Base-by-base conservation (phyloP, 2,888 invertebrate species). In the Caenorhabditis uteleia region DNA sequence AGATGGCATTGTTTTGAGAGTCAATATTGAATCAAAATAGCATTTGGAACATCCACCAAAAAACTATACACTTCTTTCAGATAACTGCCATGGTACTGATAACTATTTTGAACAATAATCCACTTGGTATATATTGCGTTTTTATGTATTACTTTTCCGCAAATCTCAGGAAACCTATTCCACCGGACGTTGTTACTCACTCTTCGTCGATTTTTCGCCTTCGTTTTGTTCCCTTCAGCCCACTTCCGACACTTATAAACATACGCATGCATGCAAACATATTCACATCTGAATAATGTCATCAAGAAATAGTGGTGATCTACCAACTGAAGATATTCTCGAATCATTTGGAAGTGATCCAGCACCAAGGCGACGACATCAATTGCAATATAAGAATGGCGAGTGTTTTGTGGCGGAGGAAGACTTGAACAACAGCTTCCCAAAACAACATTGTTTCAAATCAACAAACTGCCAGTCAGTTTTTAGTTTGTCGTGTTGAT, bases 281-380 rank as follows among this genome's bases (percentile, higher is more conserved):
- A 40, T 34, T 40, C 49, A 18, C 20, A 27, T 48, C 18, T 26
- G 5, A 20, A 55, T 23, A 20, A 25, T 29, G 45, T 45, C 45
- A n/a, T 29, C 45, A 20, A 33, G 45, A 7, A 8, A 6, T 6
- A 39, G 62, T 31, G 40, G 34, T 25, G 48, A 57, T 29, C 36
- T 48, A 20, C 62, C 71, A 12, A 71, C 71, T 23, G 66, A 62
- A 39, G 68, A 68, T 45, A 51, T 71, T 51, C 46, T 71, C 8
- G 66, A 71, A 27, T 44, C 55, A 4, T 71, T 71, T 64, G 70
- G 70, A 6, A 70, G 70, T 45, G 70, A 70, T 42, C 70, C 68
- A 8, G 53, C 46, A n/a, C 58, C 58, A 1, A 46, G 46, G 44
- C 46, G 54, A 55, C 48, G 64, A 12, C 58, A 57, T 27, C 64